phyloP scores from a whole-genome alignment of 2,113 vertebrate genomes.

The Potamarius usumacintae region DNA sequence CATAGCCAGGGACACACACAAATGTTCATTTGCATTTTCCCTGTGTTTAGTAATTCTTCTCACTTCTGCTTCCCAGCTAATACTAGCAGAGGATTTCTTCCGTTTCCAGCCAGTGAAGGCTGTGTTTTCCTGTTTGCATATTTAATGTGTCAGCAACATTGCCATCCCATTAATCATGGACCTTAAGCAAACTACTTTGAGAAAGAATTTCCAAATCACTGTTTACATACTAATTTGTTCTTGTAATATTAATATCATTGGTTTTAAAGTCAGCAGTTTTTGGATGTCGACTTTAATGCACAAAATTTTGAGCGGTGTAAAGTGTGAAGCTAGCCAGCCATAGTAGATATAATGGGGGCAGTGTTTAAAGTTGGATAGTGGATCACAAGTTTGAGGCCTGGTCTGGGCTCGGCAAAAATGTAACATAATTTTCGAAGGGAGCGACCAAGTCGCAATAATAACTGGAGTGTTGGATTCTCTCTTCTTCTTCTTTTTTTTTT shows the following conservation, averaged over 20 bases:
- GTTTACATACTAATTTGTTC: slow-evolving; percentile 56
- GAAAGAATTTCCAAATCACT: slow-evolving; percentile 52
- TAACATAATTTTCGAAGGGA: slow-evolving; percentile 10
- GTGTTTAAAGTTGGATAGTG: slow-evolving; percentile 48
- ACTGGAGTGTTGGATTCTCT: not conserved
- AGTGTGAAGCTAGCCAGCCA: slow-evolving; percentile 20
- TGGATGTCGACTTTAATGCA: slow-evolving; percentile 5
- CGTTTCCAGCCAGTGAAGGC: slow-evolving; percentile 52
- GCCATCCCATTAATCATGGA: slow-evolving; percentile 62
- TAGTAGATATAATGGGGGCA: slow-evolving; percentile 29
- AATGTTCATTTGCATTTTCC: slow-evolving; percentile 29
- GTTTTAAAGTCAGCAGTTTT: slow-evolving; percentile 44
- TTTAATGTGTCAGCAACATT: slow-evolving; percentile 65
- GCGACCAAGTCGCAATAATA: not conserved
- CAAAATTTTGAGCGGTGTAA: slow-evolving; percentile 20
- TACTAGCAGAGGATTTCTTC: slow-evolving; percentile 48
- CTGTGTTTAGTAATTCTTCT: slow-evolving; percentile 18
- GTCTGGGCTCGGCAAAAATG: slow-evolving; percentile 6
- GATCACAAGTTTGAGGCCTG: slow-evolving; percentile 28
- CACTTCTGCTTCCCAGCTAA: slow-evolving; percentile 48
- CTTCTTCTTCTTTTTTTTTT: not conserved
- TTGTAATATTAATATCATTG: slow-evolving; percentile 47
- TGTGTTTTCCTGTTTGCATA: slow-evolving; percentile 62
- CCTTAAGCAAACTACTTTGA: slow-evolving; percentile 46
- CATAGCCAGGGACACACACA: not conserved